A percentile compares a stretch with the other conserved stretches of the same genome.
Conservation (phyloP, 2,797 vertebrate genomes). For the Craterocephalus amniculus region DNA sequence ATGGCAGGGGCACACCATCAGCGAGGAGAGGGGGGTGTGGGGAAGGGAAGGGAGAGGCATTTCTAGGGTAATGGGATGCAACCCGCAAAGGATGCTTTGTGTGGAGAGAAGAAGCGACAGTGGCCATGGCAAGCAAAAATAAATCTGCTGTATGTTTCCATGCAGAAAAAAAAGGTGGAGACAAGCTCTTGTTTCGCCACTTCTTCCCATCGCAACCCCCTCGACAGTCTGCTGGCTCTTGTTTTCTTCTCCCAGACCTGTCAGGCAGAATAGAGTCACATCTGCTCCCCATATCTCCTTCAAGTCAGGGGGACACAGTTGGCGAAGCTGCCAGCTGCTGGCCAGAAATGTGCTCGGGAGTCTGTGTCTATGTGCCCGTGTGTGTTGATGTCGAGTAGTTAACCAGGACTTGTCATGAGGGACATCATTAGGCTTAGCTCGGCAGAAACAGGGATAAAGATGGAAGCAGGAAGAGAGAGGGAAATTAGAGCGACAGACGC, state of each 20-base stretch:
- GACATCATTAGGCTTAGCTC: slow-evolving; percentile 75
- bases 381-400: slow-evolving; percentile 56
- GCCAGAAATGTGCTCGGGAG: slow-evolving; percentile 38
- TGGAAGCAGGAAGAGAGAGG: slow-evolving; percentile 43
- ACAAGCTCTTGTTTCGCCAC: slow-evolving; percentile 16
- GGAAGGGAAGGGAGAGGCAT: slow-evolving; percentile 30
- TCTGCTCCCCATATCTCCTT: slow-evolving; percentile 77
- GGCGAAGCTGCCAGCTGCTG: slow-evolving; percentile 78
- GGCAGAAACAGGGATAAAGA: slow-evolving; percentile 56
- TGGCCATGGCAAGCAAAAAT: slow-evolving; percentile 10
- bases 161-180: slow-evolving; percentile 34
- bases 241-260: slow-evolving; percentile 66
- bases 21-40: slow-evolving; percentile 11
- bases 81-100: slow-evolving; percentile 6
- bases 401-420: slow-evolving; percentile 69
- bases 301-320: slow-evolving; percentile 74
- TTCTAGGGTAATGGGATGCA: slow-evolving; percentile 59
- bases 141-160: slow-evolving; percentile 30
- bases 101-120: slow-evolving; percentile 16
- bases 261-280: slow-evolving; percentile 80
- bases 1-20: slow-evolving; percentile 17
- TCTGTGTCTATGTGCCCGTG: slow-evolving; percentile 25
- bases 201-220: background rate
- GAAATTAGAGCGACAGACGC: slow-evolving; percentile 58
- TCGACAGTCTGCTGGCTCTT: slow-evolving; percentile 48